These are phyloP conservation scores for Phrynocephalus versicolor DNA, from an alignment of 2,113 vertebrate species.

Conservation along the genomic window DNA sequence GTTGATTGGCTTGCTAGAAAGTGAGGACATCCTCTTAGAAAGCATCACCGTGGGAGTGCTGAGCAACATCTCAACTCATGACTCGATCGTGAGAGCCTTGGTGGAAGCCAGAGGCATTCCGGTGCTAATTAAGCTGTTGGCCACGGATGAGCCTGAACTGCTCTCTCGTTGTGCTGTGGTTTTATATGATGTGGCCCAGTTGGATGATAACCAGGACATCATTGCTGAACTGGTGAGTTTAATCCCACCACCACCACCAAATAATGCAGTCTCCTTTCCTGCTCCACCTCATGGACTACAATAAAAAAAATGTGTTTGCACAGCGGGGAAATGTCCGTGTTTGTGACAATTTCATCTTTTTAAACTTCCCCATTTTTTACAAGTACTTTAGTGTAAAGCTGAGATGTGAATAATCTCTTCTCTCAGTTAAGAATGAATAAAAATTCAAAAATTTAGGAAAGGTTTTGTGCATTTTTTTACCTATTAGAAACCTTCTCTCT, in stretches of 20 bases:
- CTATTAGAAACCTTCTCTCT: too few species aligned
- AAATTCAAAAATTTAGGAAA: too few species aligned
- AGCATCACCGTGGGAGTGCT: slow-evolving; percentile 73
- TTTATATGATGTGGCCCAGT: slow-evolving; percentile 73
- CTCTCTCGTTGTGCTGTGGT: slow-evolving; percentile 75
- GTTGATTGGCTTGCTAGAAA: slow-evolving; percentile 69
- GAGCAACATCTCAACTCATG: slow-evolving; percentile 74
- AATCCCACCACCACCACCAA: too few species aligned
- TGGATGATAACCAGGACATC: slow-evolving; percentile 57
- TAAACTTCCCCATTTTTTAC: background rate
- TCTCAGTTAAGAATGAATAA: too few species aligned
- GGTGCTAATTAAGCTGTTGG: slow-evolving; percentile 68
- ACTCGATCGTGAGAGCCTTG: slow-evolving; percentile 54
- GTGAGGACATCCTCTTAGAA: slow-evolving; percentile 57
- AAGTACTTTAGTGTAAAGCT: too few species aligned
- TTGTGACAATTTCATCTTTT: background rate
- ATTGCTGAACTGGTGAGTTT: slow-evolving; percentile 71
- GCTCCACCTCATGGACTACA: background rate
- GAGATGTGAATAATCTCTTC: background rate
- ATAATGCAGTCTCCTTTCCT: background rate
- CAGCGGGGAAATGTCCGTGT: background rate
- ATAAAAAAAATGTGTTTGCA: background rate
- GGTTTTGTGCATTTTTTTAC: too few species aligned
- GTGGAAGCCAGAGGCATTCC: slow-evolving; percentile 66
- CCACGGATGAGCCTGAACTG: slow-evolving; percentile 65